Percentiles rank a stretch among this genome's conserved stretches.
Evolutionary conservation across 1,140 invertebrate genomes (phyloP).

Genomic region (Leptonema lineaticorne): DNA sequence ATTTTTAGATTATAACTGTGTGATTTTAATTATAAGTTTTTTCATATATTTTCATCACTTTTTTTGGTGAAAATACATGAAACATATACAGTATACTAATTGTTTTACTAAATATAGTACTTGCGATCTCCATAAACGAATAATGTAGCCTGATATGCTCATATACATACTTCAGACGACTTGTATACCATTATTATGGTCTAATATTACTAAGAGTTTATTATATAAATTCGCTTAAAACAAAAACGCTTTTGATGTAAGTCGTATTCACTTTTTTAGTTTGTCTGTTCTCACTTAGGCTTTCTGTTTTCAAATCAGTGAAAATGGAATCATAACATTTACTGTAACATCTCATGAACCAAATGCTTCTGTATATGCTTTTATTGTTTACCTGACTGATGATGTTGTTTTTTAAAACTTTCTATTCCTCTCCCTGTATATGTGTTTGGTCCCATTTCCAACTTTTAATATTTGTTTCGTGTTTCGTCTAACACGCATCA

Average conservation of each 20-base stretch:
- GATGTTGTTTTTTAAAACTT: slow-evolving; percentile 40
- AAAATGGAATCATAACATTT: slow-evolving; percentile 14
- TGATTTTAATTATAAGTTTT: too few species aligned
- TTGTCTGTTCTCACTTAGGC: background rate
- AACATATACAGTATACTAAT: background rate
- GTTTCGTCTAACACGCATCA: slow-evolving; percentile 25
- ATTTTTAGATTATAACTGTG: too few species aligned
- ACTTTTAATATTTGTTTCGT: slow-evolving; percentile 34
- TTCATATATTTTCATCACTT: too few species aligned
- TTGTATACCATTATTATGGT: background rate
- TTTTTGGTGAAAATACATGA: background rate
- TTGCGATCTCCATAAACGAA: background rate
- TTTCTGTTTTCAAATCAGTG: background rate
- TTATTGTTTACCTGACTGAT: slow-evolving; percentile 40
- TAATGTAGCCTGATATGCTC: background rate
- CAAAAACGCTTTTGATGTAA: background rate
- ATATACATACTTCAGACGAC: background rate
- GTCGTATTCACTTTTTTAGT: background rate
- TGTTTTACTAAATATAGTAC: background rate
- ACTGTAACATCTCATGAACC: slow-evolving; percentile 23
- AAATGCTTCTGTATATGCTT: slow-evolving; percentile 26
- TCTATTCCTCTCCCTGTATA: slow-evolving; percentile 42
- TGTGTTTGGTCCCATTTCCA: slow-evolving; percentile 39
- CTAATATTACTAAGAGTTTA: background rate
- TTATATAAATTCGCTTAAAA: background rate